Evolutionary conservation across 2,113 vertebrate genomes (phyloP).

Genomic region (Ptychochromis oligacanthus): DNA sequence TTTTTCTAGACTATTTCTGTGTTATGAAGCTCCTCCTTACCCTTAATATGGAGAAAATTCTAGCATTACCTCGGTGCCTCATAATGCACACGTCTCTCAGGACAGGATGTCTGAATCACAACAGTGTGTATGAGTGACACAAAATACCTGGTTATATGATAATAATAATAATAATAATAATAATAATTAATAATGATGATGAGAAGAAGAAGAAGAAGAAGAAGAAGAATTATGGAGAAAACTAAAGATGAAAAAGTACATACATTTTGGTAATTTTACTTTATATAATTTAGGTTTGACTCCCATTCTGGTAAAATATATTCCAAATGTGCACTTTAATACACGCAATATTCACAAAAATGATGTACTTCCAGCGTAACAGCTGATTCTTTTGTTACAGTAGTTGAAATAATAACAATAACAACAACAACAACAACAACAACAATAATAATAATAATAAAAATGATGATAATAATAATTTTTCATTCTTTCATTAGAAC

Average conservation of each 20-base stretch:
- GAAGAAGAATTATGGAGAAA: neutral
- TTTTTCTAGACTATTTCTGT: neutral
- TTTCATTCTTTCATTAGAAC: too few species aligned
- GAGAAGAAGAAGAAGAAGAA: too few species aligned
- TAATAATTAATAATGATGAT: too few species aligned
- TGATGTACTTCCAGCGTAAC: neutral
- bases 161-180: too few species aligned
- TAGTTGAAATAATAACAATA: neutral
- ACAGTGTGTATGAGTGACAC: too few species aligned
- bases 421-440: too few species aligned
- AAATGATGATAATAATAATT: neutral
- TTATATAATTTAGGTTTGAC: neutral
- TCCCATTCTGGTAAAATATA: neutral
- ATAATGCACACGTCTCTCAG: too few species aligned
- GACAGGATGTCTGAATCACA: too few species aligned
- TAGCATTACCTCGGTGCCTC: neutral
- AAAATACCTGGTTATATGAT: too few species aligned
- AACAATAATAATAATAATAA: fast-evolving
- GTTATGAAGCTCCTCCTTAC: too few species aligned
- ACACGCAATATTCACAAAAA: neutral
- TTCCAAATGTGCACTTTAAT: neutral
- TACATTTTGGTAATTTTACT: neutral
- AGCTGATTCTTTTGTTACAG: neutral
- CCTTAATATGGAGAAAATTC: too few species aligned
- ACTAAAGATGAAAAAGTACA: neutral